Evolutionary conservation across 2,113 vertebrate species (phyloP), one percentile per base, ranked within the genome.

Genomic region (Callocephalon fimbriatum): DNA sequence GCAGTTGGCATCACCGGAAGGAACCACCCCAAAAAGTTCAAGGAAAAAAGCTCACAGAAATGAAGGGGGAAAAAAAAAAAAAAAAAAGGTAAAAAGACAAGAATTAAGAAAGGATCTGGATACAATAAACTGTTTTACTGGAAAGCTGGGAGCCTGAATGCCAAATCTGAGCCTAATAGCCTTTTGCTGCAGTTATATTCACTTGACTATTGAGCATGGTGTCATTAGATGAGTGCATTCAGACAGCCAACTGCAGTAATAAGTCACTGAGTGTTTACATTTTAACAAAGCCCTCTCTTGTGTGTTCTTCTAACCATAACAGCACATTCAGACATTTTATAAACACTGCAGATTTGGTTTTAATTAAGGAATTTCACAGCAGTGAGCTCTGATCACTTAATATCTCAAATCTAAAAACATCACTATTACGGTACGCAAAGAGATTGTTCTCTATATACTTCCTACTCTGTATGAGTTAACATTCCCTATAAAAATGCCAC

Each of bases 181-280:
- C 76, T n/a, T 89, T 78, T 89, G 40, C 73, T 88, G 65, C 75
- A 81, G 78, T 93, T 95, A 74, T 19, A 78, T 75, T 95, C 92
- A 78, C 65, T 95, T 92, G 82, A 93, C 90, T 17, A 51, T 88
- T 58, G 78, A 77, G 82, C 53, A 9, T 32, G 85, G 77, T 94
- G 93, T 93, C 88, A 86, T 91, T 88, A 91, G 70, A 94, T 71
- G 86, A 96, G 80, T 59, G 80, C 56, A 67, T 79, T 95, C 88
- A 88, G 86, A 96, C 84, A 95, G 73, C 0, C 0, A 62, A 68
- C 84, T 90, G 88, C 78, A 87, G 95, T 95, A 91, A 96, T 97
- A 96, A 97, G 76, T 97, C 96, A 96, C 50, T 2, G 92, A 92
- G 66, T 93, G 92, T 94, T 97, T 97, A 97, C 79, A 89, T 96